These are phyloP conservation scores for Xiphias gladius DNA, from an alignment of 2,113 vertebrate genomes.

Conservation along the genomic window DNA sequence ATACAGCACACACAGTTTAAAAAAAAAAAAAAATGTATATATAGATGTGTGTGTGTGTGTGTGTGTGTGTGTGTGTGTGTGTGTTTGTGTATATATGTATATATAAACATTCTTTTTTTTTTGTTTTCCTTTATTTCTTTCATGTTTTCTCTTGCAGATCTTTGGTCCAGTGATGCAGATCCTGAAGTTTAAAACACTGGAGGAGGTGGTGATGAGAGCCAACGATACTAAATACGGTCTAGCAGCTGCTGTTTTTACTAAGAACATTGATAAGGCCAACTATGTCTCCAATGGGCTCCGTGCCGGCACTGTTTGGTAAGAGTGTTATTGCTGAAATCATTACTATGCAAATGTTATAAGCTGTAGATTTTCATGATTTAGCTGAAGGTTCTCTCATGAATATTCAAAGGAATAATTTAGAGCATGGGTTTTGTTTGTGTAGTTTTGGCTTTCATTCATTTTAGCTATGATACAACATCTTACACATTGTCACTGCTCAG, in stretches of 20 bases:
- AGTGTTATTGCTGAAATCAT: not conserved
- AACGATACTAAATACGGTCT: constrained; percentile 92
- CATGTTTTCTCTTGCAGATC: constrained; percentile 83
- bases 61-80: too few relatives aligned
- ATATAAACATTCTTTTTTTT: not conserved
- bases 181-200: constrained; percentile 92
- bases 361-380: too few relatives aligned
- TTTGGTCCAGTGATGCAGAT: constrained; percentile 99
- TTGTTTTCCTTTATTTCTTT: not conserved
- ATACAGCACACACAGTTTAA: too few relatives aligned
- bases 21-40: not conserved
- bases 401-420: too few relatives aligned
- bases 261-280: constrained; percentile 92
- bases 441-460: too few relatives aligned
- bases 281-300: constrained; percentile 90
- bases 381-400: too few relatives aligned
- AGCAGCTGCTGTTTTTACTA: constrained; percentile 94
- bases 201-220: constrained; percentile 93
- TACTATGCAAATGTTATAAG: not conserved
- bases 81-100: too few relatives aligned
- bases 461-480: too few relatives aligned
- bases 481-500: too few relatives aligned
- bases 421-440: too few relatives aligned
- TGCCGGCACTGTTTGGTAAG: constrained; percentile 95
- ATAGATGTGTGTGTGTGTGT: too few relatives aligned